Evolutionary conservation across 1,140 invertebrate genomes (phyloP), one percentile per base, ranked within the genome.

Genomic region (Nasonia vitripennis): DNA sequence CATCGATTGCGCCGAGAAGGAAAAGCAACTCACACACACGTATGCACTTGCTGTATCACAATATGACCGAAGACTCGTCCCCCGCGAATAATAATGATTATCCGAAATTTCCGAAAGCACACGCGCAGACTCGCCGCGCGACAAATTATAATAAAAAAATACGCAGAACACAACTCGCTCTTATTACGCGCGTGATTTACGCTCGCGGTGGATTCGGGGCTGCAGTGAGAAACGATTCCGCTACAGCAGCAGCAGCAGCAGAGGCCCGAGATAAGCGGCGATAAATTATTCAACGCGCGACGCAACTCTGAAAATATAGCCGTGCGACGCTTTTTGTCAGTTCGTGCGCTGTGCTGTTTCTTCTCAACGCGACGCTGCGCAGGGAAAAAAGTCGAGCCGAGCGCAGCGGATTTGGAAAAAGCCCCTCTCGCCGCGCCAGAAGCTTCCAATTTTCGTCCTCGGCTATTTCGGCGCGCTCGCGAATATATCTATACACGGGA

Each of bases 211-310:
- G 55, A 62, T 62, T 62, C 20, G 55, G 55, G 20, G 55, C 20
- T 62, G 55, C 17, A n/a, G 55, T 6, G 55, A n/a, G 55, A 62
- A 62, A 62, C 55, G 55, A 62, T 62, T n/a, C 20, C 4, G 55
- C 55, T 6, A 20, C 48, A n/a, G 55, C 55, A n/a, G 55, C 55
- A 20, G 55, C 55, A 17, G 27, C 2, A 62, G 20, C 55, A 62
- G 27, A 27, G 55, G 55, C 55, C 17, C 55, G 74, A 48, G 74
- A 77, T 45, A 77, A 77, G 45, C 74, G 41, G 45, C 45, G 74
- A 77, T 77, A 77, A 77, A 77, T 77, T 77, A 77, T 77, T 77
- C 74, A 77, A 27, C 74, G 45, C 17, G 14, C 27, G 62, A 67
- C 5, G 70, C 70, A 12, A 20, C 73, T 20, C 31, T 74, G 20